Conservation (phyloP, 2,888 invertebrate genomes). For the Idaea straminata region DNA sequence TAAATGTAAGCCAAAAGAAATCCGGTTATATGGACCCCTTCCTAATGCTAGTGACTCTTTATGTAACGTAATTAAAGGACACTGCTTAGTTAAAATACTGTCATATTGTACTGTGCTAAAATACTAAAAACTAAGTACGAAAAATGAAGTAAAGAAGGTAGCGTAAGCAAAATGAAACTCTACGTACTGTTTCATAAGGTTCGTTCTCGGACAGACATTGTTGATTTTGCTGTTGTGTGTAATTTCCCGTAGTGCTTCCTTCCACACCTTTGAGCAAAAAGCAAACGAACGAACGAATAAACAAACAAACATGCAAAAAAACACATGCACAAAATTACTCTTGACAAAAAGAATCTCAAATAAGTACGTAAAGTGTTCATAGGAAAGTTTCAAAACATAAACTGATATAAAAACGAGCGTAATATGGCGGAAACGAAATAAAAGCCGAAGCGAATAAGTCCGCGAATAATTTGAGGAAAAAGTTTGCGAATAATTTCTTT, state of each 20-base stretch:
- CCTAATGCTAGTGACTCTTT: too few relatives aligned
- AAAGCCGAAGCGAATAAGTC: too few relatives aligned
- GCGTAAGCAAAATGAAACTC: constrained; percentile 22
- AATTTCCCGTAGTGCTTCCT: constrained; percentile 91
- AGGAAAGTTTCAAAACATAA: constrained; percentile 3
- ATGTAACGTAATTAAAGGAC: too few relatives aligned
- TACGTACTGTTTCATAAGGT: constrained; percentile 99
- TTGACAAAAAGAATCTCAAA: constrained; percentile 29
- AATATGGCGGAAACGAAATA: constrained; percentile 10
- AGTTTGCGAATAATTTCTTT: too few relatives aligned
- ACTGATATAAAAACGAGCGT: not conserved
- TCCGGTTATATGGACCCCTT: too few relatives aligned
- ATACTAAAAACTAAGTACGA: not conserved
- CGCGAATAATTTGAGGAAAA: too few relatives aligned
- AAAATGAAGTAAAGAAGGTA: not conserved
- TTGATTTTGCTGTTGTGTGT: constrained; percentile 98
- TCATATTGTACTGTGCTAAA: not conserved
- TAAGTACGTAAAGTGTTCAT: constrained; percentile 5
- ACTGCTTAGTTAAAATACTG: too few relatives aligned
- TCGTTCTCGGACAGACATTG: constrained; percentile 97
- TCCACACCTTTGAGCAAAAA: constrained; percentile 89
- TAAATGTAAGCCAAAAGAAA: too few relatives aligned
- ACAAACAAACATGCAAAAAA: constrained; percentile 53
- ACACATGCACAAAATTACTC: constrained; percentile 31
- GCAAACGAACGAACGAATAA: constrained; percentile 38